Evolutionary conservation across 2,888 invertebrate species (phyloP).

Genomic region (Temnothorax rugatulus): DNA sequence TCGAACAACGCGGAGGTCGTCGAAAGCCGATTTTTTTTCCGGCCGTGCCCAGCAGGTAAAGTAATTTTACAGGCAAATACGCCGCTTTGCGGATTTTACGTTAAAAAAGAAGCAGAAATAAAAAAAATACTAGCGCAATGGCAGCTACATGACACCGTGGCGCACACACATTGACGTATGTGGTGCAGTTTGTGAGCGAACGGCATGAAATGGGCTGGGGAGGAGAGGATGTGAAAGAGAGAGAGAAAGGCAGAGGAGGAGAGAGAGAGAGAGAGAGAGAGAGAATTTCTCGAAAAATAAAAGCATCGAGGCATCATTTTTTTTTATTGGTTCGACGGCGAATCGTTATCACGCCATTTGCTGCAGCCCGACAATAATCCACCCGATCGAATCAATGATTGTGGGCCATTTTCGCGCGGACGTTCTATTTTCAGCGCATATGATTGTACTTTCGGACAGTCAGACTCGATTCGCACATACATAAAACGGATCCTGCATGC

Average conservation of each 20-base stretch:
- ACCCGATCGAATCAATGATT: slow-evolving; percentile 62
- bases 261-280: slow-evolving; percentile 19
- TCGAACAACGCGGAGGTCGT: slow-evolving; percentile 42
- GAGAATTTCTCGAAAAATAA: slow-evolving; percentile 59
- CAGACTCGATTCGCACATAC: slow-evolving; percentile 19
- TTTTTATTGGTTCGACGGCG: slow-evolving; percentile 40
- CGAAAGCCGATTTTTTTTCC: slow-evolving; percentile 46
- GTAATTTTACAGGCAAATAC: slow-evolving; percentile 67
- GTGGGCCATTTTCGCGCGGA: slow-evolving; percentile 37
- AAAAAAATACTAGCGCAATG: slow-evolving; percentile 31
- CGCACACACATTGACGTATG: slow-evolving; percentile 52
- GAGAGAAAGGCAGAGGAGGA: not conserved
- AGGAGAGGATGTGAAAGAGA: slow-evolving; percentile 19
- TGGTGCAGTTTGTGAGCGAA: slow-evolving; percentile 55
- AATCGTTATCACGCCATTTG: slow-evolving; percentile 68
- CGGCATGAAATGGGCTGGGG: slow-evolving; percentile 52
- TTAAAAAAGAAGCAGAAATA: slow-evolving; percentile 32
- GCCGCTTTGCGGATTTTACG: slow-evolving; percentile 53
- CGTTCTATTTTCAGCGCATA: slow-evolving; percentile 39
- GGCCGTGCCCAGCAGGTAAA: slow-evolving; percentile 26
- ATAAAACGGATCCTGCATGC: slow-evolving; percentile 10
- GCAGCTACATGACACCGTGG: slow-evolving; percentile 50
- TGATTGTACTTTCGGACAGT: slow-evolving; percentile 35
- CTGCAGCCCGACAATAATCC: slow-evolving; percentile 60
- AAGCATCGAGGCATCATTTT: slow-evolving; percentile 28